Evolutionary conservation across 2,797 vertebrate species (phyloP).

Genomic region (Sebastes glaucus): DNA sequence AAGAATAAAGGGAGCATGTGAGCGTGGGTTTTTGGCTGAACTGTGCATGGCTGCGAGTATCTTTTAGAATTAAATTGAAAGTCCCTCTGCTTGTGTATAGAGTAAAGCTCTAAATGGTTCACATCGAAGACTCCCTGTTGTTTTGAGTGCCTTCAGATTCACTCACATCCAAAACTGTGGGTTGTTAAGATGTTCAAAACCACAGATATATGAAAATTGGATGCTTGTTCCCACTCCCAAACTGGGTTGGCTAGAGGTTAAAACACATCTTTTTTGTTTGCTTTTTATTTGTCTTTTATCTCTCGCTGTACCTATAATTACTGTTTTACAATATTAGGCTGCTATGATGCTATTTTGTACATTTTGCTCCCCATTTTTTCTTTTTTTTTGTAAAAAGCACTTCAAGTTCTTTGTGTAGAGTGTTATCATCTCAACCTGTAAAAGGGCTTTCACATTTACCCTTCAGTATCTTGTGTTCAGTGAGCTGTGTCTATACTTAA

Average conservation of each 20-base stretch:
- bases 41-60: not conserved
- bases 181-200: conserved; percentile 22
- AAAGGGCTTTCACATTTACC: not conserved
- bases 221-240: conserved; percentile 1
- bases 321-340: not conserved
- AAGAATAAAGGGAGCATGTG: not conserved
- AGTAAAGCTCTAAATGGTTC: conserved; percentile 18
- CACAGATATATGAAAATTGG: conserved; percentile 6
- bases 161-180: conserved; percentile 19
- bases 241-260: conserved; percentile 4
- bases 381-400: not conserved
- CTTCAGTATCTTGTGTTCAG: not conserved
- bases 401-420: not conserved
- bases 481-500: not conserved
- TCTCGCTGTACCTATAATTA: not conserved
- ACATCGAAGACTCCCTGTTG: conserved; percentile 10
- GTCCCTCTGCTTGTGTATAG: conserved; percentile 14
- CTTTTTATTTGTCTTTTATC: conserved; percentile 3
- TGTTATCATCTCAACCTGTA: not conserved
- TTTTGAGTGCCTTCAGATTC: conserved; percentile 41
- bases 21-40: conserved; percentile 9
- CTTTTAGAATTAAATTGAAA: conserved; percentile 23
- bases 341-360: not conserved
- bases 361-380: not conserved
- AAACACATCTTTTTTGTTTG: conserved; percentile 1